These are phyloP conservation scores for Trididemnum clinides DNA, from an alignment of 23 tunicate species.

Conservation along the genomic window DNA sequence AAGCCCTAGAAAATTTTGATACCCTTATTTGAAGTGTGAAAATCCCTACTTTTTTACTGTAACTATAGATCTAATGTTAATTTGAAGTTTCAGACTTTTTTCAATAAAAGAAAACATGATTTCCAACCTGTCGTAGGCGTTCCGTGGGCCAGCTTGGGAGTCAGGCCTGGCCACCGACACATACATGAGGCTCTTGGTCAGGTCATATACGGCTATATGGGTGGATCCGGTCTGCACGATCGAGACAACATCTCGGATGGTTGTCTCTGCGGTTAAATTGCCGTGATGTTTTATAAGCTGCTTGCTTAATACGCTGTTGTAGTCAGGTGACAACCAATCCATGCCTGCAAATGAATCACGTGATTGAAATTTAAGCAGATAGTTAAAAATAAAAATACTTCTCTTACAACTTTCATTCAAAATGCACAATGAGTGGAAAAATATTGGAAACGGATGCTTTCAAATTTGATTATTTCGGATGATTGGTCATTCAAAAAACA, in stretches of 20 bases:
- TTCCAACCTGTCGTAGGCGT: slow-evolving; percentile 79
- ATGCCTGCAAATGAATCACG: slow-evolving; percentile 53
- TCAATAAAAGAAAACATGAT: background rate
- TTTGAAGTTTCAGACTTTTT: background rate
- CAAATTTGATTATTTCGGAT: too few species aligned
- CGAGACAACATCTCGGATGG: slow-evolving; percentile 66
- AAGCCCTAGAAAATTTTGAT: too few species aligned
- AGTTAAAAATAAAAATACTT: too few species aligned
- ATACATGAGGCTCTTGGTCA: slow-evolving; percentile 62
- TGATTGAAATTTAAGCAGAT: background rate
- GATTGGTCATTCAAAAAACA: too few species aligned
- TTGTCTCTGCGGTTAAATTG: slow-evolving; percentile 65
- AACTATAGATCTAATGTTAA: too few species aligned
- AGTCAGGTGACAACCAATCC: slow-evolving; percentile 96
- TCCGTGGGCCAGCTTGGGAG: slow-evolving; percentile 64
- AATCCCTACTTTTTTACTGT: too few species aligned
- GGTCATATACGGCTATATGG: slow-evolving; percentile 90
- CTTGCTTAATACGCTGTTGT: slow-evolving; percentile 43
- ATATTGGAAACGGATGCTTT: too few species aligned
- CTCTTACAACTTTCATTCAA: too few species aligned
- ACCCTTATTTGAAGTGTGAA: too few species aligned
- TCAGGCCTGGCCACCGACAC: slow-evolving; percentile 71
- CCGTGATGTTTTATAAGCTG: slow-evolving; percentile 79
- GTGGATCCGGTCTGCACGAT: slow-evolving; percentile 75
- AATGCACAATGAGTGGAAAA: too few species aligned